Evolutionary conservation across 2,888 invertebrate species (phyloP), one percentile per base, ranked within the genome.

Genomic region (Tuta absoluta): DNA sequence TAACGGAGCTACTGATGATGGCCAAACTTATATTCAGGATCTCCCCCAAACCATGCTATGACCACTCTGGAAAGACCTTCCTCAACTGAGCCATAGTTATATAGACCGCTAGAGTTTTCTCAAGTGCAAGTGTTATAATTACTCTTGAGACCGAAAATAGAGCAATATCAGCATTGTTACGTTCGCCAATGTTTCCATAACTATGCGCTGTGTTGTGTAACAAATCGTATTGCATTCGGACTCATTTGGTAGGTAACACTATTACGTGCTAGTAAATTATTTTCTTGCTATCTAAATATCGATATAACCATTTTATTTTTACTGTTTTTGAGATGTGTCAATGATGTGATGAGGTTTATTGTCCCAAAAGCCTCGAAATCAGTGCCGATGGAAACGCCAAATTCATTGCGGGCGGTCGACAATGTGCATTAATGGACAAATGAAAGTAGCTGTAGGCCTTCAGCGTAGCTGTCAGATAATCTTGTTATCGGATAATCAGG

Each of bases 111-210:
- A 4, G 24, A 24, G 12, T 53, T 53, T 11, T 53, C 23, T 53
- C 0, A 14, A 53, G 12, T 23, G 23, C 23, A 14, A 23, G 23
- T 51, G 21, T 12, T 53, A 53, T 78, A 81, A 82, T 84, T 79
- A 80, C 79, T 81, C 75, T 23, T n/a, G 74, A 69, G 69, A 72
- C 75, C 72, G 71, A 76, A 80, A 83, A 83, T 82, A 82, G 80
- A 81, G 77, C 76, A 79, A 80, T 82, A 84, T 76, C 77, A 64
- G 70, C 73, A 75, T 76, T 76, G 75, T 82, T 81, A 77, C 76
- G 75, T 73, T 68, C 67, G 68, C 74, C 72, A 73, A 72, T 86
- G 86, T 86, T 86, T 78, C 84, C 84, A 86, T 85, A 85, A 84
- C 81, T 77, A 76, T 76, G 74, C 74, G 74, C 66, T 65, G 75